These are phyloP conservation scores for Copsychus sechellarum DNA, from an alignment of 2,113 vertebrate species.

Conservation along the genomic window DNA sequence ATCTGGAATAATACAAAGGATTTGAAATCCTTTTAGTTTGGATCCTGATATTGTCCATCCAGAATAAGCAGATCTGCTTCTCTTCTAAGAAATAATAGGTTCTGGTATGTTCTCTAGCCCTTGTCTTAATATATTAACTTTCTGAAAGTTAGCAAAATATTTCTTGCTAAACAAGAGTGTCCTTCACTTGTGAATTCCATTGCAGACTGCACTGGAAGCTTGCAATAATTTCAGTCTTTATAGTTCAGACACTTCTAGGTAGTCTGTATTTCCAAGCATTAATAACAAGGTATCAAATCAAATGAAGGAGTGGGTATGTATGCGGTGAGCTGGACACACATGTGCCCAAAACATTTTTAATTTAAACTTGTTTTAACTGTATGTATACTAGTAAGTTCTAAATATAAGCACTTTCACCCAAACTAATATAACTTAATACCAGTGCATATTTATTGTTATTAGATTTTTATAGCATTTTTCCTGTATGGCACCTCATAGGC, in stretches of 20 bases:
- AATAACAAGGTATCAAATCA: background rate
- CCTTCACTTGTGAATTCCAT: background rate
- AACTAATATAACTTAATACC: conserved; percentile 47
- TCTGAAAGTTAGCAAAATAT: background rate
- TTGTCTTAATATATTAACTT: background rate
- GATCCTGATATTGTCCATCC: background rate
- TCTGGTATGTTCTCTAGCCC: background rate
- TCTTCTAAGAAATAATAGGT: background rate
- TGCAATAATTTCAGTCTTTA: background rate
- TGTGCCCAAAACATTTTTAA: conserved; percentile 1
- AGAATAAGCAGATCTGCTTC: background rate
- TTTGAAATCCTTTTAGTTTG: background rate
- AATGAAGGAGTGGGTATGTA: background rate
- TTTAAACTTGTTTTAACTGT: conserved; percentile 3
- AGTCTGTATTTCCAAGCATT: background rate
- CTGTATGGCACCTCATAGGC: conserved; percentile 37
- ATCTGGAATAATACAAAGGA: background rate
- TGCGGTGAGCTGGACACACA: background rate
- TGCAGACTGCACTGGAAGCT: background rate
- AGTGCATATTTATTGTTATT: conserved; percentile 63
- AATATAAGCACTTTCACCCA: conserved; percentile 36
- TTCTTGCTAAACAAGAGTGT: background rate
- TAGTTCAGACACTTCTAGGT: background rate
- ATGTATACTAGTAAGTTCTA: conserved; percentile 39
- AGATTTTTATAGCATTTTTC: conserved; percentile 70